Evolutionary conservation across 2,797 vertebrate genomes (phyloP), one percentile per base, ranked within the genome.

Genomic region (Pseudochromis fuscus): DNA sequence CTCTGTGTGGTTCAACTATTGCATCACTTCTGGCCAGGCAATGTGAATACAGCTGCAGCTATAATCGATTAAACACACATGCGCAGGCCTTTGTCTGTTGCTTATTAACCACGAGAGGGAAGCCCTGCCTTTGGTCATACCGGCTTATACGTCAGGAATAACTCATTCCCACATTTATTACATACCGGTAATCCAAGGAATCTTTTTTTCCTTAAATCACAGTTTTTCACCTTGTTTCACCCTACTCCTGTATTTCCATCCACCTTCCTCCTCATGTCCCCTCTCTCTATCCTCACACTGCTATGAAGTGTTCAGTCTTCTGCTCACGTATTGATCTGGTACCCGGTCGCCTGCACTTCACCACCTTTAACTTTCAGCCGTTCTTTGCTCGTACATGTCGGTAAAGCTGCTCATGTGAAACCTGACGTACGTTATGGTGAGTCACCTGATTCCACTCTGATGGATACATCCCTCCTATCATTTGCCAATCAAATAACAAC

Each of bases 11-110:
- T 68, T 61, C 4, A 48, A 58, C 27, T 44, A 4, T 72, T 70
- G 18, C 13, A 21, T 79, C 19, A 63, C 23, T 37, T 65, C 5
- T 40, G 46, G 52, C 38, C 37, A 58, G 44, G 16, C 11, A n/a
- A 15, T 42, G 27, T 4, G 2, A 51, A 53, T 19, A 67, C 49
- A n/a, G 7, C 27, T 7, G 9, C 24, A 12, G 18, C 37, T 21
- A 21, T 61, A 64, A 48, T 38, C 7, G 6, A 53, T 73, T 18
- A 38, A 70, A 56, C 60, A 33, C 23, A 24, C 56, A 21, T 10
- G 2, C n/a, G n/a, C 11, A 1, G 23, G 7, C 51, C n/a, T 44
- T 61, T 56, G 19, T n/a, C 27, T 7, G 45, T 8, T 9, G 23
- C 21, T 25, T 35, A 1, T 55, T 33, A 38, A 69, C 1, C 28